A percentile compares a stretch with the other conserved stretches of the same genome.
Conservation (phyloP, 2,888 invertebrate genomes). For the Platycheirus rosarum region DNA sequence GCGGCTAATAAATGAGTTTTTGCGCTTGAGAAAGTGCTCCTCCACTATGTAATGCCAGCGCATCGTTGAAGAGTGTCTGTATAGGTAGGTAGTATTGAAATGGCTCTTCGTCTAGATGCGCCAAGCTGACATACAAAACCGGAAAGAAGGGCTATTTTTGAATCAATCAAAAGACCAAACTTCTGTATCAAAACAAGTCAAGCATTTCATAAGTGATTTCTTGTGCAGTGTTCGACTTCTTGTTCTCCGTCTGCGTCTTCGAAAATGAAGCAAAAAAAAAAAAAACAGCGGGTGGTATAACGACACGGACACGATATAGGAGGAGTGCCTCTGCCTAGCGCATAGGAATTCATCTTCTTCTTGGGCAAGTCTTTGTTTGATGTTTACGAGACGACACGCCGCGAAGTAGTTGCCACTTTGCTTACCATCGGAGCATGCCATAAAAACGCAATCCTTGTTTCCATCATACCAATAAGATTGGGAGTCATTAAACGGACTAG, state of each 20-base stretch:
- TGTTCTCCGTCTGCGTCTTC: slow-evolving; percentile 23
- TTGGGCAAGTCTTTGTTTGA: slow-evolving; percentile 65
- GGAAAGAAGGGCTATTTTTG: slow-evolving; percentile 72
- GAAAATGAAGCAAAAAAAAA: background rate
- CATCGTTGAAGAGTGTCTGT: slow-evolving; percentile 5
- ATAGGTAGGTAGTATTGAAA: background rate
- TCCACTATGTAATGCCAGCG: slow-evolving; percentile 33
- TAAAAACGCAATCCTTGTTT: slow-evolving; percentile 69
- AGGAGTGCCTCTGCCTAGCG: slow-evolving; percentile 10
- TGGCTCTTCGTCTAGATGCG: slow-evolving; percentile 24
- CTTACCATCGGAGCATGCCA: slow-evolving; percentile 62
- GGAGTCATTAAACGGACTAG: slow-evolving; percentile 58
- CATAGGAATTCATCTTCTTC: slow-evolving; percentile 34
- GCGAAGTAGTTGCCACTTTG: slow-evolving; percentile 46
- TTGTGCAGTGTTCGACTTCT: slow-evolving; percentile 5
- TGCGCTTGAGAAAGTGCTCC: slow-evolving; percentile 66
- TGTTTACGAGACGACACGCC: slow-evolving; percentile 29
- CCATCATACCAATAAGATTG: slow-evolving; percentile 71
- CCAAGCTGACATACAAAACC: slow-evolving; percentile 53
- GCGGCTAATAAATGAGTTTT: slow-evolving; percentile 71
- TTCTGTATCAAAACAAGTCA: slow-evolving; percentile 71
- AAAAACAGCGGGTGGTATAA: background rate
- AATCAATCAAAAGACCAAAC: slow-evolving; percentile 71
- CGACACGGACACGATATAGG: background rate
- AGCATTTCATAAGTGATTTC: slow-evolving; percentile 64